Base-by-base conservation (phyloP, 2,797 vertebrate species). In the Artibeus jamaicensis region DNA sequence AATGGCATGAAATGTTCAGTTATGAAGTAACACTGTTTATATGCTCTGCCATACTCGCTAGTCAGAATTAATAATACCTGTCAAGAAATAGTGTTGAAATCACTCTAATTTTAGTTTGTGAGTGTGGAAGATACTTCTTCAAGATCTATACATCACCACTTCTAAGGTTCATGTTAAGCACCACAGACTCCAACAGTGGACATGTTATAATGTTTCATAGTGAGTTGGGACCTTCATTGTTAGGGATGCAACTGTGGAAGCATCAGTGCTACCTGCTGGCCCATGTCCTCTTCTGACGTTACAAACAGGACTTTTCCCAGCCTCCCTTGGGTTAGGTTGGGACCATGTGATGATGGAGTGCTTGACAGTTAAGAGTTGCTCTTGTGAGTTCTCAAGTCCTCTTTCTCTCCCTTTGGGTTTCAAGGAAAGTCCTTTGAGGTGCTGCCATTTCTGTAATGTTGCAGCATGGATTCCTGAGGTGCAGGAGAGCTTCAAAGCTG, bases 11-110 rank as follows among this genome's bases (percentile, higher is more conserved):
- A 78, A 70, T 70, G 29, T 55, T 92, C 39, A 39, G 24, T 86
- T 22, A 9, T 37, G 74, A 55, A 93, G 53, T n/a, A 81, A n/a
- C 19, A 26, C 65, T 89, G 53, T 96, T 93, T 76, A 73, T 55
- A 55, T 4, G n/a, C 57, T 48, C 9, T 48, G 42, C 62, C 91
- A 76, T 29, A 50, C 3, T 88, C 34, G 37, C 57, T 42, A 24
- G 84, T 89, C 62, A 82, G 57, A 55, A 71, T 77, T 67, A 91
- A 71, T 24, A 67, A 55, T 65, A 82, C 11, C 70, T 95, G 96
- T 68, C 19, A 78, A 53, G 37, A 57, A 78, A 87, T 11, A 78
- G 9, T 46, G 29, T 68, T 86, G 22, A 82, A 59, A 89, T 83
- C n/a, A 89, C 9, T 12, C 39, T 74, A 76, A 77, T 73, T 57